These are phyloP conservation scores for Caenorhabditis sp. DNA, from an alignment of 2,888 invertebrate genomes.

Conservation along the genomic window DNA sequence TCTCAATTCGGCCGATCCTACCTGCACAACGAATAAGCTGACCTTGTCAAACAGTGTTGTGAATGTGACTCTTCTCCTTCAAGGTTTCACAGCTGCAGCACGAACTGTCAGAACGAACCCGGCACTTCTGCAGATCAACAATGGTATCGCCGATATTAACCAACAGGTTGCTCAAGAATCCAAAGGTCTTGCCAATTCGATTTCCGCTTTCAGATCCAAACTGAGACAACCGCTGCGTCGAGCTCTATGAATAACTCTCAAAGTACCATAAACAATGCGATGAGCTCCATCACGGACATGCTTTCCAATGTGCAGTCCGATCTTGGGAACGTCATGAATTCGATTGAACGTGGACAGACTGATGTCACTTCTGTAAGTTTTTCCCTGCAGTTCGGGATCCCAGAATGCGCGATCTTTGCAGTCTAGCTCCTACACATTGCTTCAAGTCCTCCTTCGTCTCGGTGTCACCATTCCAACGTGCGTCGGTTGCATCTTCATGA, in stretches of 20 bases:
- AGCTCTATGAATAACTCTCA: constrained; percentile 25
- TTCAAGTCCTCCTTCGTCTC: constrained; percentile 47
- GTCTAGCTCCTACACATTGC: constrained; percentile 46
- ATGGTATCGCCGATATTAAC: constrained; percentile 3
- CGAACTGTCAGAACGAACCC: not conserved
- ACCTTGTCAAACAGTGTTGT: not conserved
- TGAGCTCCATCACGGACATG: constrained; percentile 27
- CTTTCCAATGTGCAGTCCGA: constrained; percentile 53
- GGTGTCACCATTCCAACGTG: constrained; percentile 53
- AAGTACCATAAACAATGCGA: constrained; percentile 15
- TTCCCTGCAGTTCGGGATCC: not conserved
- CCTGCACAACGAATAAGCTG: not conserved
- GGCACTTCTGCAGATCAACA: not conserved
- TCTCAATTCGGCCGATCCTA: constrained; percentile 4
- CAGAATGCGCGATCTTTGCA: constrained; percentile 29
- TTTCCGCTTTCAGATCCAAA: constrained; percentile 24
- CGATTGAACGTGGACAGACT: constrained; percentile 37
- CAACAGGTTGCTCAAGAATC: not conserved
- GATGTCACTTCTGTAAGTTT: constrained; percentile 50
- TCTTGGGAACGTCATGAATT: constrained; percentile 39
- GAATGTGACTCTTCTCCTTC: not conserved
- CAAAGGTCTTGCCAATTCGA: too few relatives aligned
- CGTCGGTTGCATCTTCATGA: constrained; percentile 58
- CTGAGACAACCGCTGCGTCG: constrained; percentile 18
- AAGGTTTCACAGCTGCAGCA: not conserved